phyloP scores from a whole-genome alignment of 2,113 vertebrate species.

The Junco hyemalis region DNA sequence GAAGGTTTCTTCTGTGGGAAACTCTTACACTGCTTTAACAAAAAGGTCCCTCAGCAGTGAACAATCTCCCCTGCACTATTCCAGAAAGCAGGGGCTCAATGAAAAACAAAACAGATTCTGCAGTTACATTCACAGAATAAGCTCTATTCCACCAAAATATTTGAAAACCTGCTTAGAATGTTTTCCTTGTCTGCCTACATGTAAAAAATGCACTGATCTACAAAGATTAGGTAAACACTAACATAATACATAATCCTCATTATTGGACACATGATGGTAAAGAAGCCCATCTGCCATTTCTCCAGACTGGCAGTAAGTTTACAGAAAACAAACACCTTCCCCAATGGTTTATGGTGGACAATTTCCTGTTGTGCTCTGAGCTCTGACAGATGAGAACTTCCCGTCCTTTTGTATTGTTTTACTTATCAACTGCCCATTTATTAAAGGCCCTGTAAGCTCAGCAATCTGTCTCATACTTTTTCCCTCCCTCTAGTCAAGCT shows the following conservation, averaged over 20 bases:
- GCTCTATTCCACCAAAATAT: not conserved
- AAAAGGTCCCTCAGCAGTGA: not conserved
- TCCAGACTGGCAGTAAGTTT: constrained; percentile 1
- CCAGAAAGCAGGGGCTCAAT: not conserved
- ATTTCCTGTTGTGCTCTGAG: constrained; percentile 70
- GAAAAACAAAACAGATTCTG: not conserved
- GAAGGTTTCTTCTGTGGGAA: not conserved
- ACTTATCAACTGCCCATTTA: constrained; percentile 74
- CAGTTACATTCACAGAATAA: not conserved
- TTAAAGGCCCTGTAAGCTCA: constrained; percentile 63
- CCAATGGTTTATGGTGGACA: constrained; percentile 53
- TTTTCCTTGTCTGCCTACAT: not conserved
- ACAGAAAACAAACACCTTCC: constrained; percentile 48
- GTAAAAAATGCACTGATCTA: not conserved
- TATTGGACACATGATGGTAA: not conserved
- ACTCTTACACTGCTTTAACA: not conserved
- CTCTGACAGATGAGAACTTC: constrained; percentile 69
- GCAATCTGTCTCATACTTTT: constrained; percentile 38
- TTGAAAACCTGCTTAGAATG: not conserved
- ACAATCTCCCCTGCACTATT: not conserved
- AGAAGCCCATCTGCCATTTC: constrained; percentile 54
- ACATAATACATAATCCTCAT: not conserved
- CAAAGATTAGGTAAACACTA: not conserved
- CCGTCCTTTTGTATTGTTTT: constrained; percentile 68
- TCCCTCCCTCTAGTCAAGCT: constrained; percentile 20